phyloP scores from a whole-genome alignment of 2,113 vertebrate species.

The Laticauda colubrina region DNA sequence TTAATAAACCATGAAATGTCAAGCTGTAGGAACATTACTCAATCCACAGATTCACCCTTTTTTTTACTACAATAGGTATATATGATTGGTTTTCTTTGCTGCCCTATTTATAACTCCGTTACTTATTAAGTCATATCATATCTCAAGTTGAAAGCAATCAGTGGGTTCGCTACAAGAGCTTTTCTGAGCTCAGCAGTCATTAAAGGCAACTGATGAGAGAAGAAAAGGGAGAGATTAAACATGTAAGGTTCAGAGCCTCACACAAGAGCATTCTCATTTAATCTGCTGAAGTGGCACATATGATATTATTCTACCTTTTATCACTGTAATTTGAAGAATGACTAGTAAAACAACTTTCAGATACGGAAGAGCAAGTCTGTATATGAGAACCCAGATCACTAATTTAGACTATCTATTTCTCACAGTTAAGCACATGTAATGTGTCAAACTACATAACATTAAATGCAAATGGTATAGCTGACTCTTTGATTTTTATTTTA shows the following conservation, averaged over 20 bases:
- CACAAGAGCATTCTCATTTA: background rate
- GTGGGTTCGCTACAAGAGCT: background rate
- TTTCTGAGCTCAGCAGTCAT: constrained; percentile 2
- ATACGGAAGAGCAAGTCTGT: background rate
- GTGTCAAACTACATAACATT: background rate
- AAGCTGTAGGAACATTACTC: constrained; percentile 10
- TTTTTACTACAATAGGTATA: constrained; percentile 8
- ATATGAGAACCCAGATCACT: background rate
- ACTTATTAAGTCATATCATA: constrained; percentile 15
- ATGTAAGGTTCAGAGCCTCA: background rate
- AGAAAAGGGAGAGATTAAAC: constrained; percentile 8
- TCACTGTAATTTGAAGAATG: background rate
- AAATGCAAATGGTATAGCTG: background rate
- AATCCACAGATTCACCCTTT: background rate
- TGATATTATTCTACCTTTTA: background rate
- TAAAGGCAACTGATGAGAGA: constrained; percentile 1
- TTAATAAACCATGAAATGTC: constrained; percentile 32
- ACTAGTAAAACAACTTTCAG: background rate
- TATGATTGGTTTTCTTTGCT: background rate
- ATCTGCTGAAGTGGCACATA: constrained; percentile 20
- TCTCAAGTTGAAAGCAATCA: background rate
- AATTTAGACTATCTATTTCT: background rate
- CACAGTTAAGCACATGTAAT: background rate
- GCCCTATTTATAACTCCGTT: constrained; percentile 14
- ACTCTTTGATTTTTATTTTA: background rate